Percentiles rank a stretch among this genome's conserved stretches.
phyloP scores from a whole-genome alignment of 2,797 vertebrate genomes.

The Hoplostethus mediterraneus region DNA sequence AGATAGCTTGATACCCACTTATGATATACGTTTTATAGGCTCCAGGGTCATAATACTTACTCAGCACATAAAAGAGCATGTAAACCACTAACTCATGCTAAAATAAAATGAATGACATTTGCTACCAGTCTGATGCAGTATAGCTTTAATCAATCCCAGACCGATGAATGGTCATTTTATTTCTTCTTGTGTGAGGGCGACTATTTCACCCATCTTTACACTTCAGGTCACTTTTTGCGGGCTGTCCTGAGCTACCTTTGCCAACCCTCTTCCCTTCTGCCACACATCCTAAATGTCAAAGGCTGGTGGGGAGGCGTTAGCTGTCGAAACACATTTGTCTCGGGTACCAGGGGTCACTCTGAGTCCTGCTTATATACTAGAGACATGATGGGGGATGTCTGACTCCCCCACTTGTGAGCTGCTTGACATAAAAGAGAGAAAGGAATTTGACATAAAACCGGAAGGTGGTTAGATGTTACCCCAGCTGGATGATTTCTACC shows the following conservation, averaged over 20 bases:
- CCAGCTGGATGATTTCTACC: no score
- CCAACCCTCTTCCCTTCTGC: slow-evolving; percentile 40
- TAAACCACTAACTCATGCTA: neutral
- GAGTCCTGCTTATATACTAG: slow-evolving; percentile 31
- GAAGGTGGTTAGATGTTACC: slow-evolving; percentile 6
- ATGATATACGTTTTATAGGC: no score
- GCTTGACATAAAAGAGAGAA: neutral
- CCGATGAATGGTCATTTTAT: neutral
- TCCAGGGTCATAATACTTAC: neutral
- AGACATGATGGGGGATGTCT: slow-evolving; percentile 19
- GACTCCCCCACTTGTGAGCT: slow-evolving; percentile 18
- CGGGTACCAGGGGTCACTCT: slow-evolving; percentile 56
- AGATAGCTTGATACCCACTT: neutral
- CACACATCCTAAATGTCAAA: slow-evolving; percentile 76
- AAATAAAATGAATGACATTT: no score
- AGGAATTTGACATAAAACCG: slow-evolving; percentile 6
- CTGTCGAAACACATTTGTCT: slow-evolving; percentile 76
- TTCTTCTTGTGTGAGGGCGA: neutral
- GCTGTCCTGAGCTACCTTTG: slow-evolving; percentile 58
- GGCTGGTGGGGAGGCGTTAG: slow-evolving; percentile 66
- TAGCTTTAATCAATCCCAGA: neutral
- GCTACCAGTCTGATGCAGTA: neutral
- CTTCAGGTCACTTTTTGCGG: slow-evolving; percentile 49
- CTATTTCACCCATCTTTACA: slow-evolving; percentile 21
- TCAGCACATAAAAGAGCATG: neutral